Evolutionary conservation across 2,113 vertebrate genomes (phyloP).

Genomic region (Vulpes ferrilata): DNA sequence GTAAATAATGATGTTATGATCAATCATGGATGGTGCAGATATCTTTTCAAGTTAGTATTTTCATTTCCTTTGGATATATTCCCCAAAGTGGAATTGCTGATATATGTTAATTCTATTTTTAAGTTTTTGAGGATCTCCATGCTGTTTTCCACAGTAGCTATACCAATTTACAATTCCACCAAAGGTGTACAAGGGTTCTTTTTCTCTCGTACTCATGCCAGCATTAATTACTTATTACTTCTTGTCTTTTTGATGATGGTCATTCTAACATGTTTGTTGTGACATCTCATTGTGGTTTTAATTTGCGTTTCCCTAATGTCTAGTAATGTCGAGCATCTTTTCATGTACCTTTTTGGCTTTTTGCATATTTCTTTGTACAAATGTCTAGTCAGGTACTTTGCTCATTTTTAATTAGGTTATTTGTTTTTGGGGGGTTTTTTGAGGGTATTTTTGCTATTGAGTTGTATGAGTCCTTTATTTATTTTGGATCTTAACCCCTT

Average conservation of each 20-base stretch:
- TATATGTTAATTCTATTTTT: neutral
- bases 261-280: neutral
- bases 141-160: neutral
- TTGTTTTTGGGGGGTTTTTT: neutral
- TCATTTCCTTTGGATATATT: neutral
- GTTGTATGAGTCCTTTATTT: neutral
- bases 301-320: neutral
- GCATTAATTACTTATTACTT: neutral
- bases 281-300: neutral
- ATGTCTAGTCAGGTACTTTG: neutral
- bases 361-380: neutral
- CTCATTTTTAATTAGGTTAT: neutral
- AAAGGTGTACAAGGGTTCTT: neutral
- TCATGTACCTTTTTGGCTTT: neutral
- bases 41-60: neutral
- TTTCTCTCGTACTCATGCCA: neutral
- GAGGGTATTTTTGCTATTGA: neutral
- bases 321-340: neutral
- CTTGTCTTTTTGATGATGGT: neutral
- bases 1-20: neutral
- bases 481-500: neutral
- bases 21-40: neutral
- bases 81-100: neutral
- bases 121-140: neutral
- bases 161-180: neutral